phyloP scores from a whole-genome alignment of 2,113 vertebrate genomes.

The Craseonycteris thonglongyai region DNA sequence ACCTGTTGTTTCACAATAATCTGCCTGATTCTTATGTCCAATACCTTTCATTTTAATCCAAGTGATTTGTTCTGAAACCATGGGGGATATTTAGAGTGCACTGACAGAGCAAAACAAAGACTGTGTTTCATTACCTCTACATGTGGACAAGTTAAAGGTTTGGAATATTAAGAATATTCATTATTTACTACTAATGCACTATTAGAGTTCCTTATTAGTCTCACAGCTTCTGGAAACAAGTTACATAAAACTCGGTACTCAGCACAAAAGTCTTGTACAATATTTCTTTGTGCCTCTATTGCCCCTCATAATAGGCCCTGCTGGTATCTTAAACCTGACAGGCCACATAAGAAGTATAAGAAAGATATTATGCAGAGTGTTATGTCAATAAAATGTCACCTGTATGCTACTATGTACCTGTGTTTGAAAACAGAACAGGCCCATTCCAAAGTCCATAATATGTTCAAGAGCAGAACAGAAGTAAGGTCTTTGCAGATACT shows the following conservation, averaged over 20 bases:
- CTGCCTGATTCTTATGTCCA: not conserved
- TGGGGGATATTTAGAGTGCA: fast-evolving
- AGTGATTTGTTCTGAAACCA: not conserved
- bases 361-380: not conserved
- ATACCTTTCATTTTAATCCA: not conserved
- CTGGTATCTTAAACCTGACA: not conserved
- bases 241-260: not conserved
- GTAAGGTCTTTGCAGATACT: not conserved
- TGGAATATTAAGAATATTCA: not conserved
- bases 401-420: not conserved
- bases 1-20: not conserved
- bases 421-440: not conserved
- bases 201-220: not conserved
- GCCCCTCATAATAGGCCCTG: not conserved
- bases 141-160: not conserved
- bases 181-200: not conserved
- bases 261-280: not conserved
- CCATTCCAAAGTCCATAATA: not conserved
- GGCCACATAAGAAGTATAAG: not conserved
- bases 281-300: not conserved
- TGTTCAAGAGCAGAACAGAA: not conserved
- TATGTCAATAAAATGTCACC: not conserved
- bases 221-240: not conserved
- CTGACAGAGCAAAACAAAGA: not conserved
- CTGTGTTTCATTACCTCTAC: not conserved